Conservation (phyloP, 2,888 invertebrate genomes). For the Papilio protenor region DNA sequence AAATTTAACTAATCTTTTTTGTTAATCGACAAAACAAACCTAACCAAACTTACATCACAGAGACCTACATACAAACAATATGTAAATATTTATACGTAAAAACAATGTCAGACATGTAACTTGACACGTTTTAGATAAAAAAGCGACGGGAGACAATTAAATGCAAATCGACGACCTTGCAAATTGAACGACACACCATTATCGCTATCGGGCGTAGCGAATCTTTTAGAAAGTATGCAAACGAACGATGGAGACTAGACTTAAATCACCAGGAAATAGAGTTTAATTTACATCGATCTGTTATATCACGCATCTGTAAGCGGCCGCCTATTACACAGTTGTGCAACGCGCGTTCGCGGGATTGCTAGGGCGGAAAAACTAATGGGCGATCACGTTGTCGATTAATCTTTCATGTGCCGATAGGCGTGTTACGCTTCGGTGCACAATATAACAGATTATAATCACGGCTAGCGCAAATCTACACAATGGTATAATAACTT, state of each 20-base stretch:
- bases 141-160: conserved; percentile 36
- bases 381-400: conserved; percentile 37
- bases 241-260: not conserved
- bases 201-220: conserved; percentile 25
- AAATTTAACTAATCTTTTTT: not conserved
- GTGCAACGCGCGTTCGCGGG: conserved; percentile 31
- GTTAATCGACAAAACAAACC: conserved; percentile 2
- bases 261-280: conserved; percentile 8
- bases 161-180: conserved; percentile 38
- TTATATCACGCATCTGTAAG: conserved; percentile 29
- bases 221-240: conserved; percentile 37
- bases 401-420: conserved; percentile 33
- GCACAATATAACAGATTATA: conserved; percentile 32
- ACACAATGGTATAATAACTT: not conserved
- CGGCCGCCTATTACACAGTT: conserved; percentile 41
- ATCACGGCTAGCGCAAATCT: not conserved
- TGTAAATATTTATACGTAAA: conserved; percentile 24
- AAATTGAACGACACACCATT: conserved; percentile 27
- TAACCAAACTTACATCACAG: conserved; percentile 10
- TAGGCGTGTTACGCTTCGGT: conserved; percentile 20
- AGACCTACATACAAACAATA: conserved; percentile 5
- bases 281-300: conserved; percentile 1
- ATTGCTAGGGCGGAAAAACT: conserved; percentile 40
- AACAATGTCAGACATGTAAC: conserved; percentile 21
- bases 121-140: conserved; percentile 27